These are phyloP conservation scores for Papilio helenus DNA, from an alignment of 1,140 invertebrate genomes.

Conservation along the genomic window DNA sequence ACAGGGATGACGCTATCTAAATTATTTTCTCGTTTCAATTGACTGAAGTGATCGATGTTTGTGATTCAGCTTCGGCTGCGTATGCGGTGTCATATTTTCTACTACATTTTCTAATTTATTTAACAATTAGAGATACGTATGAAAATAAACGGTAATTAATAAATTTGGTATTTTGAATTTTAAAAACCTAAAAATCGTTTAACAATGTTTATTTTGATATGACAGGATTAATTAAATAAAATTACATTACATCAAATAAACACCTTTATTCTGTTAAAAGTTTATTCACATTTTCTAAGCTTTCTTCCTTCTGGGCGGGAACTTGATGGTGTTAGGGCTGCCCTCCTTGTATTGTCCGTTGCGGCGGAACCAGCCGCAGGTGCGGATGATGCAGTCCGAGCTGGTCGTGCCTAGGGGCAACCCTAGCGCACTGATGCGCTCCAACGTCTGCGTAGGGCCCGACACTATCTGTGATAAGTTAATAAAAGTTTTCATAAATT, in stretches of 20 bases:
- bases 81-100: constrained; percentile 41
- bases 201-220: too few species aligned
- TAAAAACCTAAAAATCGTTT: neutral
- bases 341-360: constrained; percentile 63
- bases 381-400: constrained; percentile 57
- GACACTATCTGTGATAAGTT: constrained; percentile 57
- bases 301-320: constrained; percentile 59
- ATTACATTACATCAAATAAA: neutral
- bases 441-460: constrained; percentile 65
- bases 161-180: neutral
- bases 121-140: constrained; percentile 53
- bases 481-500: neutral
- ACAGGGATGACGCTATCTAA: constrained; percentile 40
- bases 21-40: constrained; percentile 50
- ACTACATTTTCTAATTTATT: constrained; percentile 63
- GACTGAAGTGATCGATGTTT: constrained; percentile 43
- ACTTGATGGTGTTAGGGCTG: constrained; percentile 68
- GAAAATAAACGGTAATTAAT: constrained; percentile 39
- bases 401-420: constrained; percentile 69
- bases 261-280: neutral
- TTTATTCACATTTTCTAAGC: neutral
- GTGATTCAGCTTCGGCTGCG: constrained; percentile 29
- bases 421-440: constrained; percentile 73
- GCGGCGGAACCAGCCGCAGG: constrained; percentile 66
- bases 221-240: neutral